Base-by-base conservation (phyloP, 2,797 vertebrate species). In the Parambassis ranga region DNA sequence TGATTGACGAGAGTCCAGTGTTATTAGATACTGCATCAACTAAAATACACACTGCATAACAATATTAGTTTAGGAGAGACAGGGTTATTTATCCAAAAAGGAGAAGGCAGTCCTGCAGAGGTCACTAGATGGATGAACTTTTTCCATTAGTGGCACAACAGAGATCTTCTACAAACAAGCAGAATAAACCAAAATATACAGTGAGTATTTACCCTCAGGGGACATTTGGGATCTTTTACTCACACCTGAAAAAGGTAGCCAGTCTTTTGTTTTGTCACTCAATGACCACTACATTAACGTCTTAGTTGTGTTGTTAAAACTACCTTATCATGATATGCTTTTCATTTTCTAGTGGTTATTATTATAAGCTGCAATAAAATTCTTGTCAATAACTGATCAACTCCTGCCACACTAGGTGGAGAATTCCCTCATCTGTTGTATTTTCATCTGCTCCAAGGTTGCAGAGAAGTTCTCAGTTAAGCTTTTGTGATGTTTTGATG, bases 391-490 rank as follows among this genome's bases (percentile, higher is more conserved):
- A n/a, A n/a, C n/a, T n/a, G n/a, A n/a, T n/a, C n/a, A n/a, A n/a
- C n/a, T n/a, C n/a, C n/a, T n/a, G n/a, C n/a, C n/a, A n/a, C n/a
- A n/a, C n/a, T n/a, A n/a, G n/a, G n/a, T n/a, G n/a, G n/a, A n/a
- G n/a, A n/a, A n/a, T n/a, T n/a, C n/a, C n/a, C n/a, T n/a, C n/a
- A n/a, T n/a, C n/a, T n/a, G 13, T n/a, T 16, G 13, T 36, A 24
- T 43, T 37, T 18, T 4, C 27, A 22, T 1, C 7, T 28, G 8
- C 16, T 26, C 41, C 65, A 49, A 38, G 11, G 58, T 33, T 18
- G 26, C 28, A 53, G 30, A 55, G 26, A 57, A 65, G 19, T 24
- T 69, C 72, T 71, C 24, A 53, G 27, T 70, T 78, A 53, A 79
- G 79, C 75, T 69, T 5, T 4, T 26, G 8, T 10, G n/a, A 50